Conservation (phyloP, 1,140 invertebrate species). For the Tetranychus urticae region DNA sequence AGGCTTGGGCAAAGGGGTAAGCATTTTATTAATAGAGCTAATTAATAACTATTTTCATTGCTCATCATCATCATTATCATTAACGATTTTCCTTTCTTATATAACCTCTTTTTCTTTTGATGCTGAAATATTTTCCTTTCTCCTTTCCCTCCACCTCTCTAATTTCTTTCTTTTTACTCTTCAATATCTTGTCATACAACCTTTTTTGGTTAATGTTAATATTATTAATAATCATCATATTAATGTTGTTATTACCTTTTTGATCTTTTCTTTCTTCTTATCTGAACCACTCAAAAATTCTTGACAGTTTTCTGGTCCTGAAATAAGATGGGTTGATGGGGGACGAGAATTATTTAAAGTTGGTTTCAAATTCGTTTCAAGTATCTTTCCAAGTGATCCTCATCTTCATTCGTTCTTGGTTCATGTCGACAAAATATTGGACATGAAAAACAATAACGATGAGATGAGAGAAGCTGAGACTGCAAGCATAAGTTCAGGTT, state of each 20-base stretch:
- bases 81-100: background rate
- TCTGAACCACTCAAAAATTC: constrained; percentile 6
- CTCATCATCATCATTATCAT: background rate
- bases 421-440: constrained; percentile 5
- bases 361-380: constrained; percentile 55
- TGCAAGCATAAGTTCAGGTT: background rate
- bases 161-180: no score
- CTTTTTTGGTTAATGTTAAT: no score
- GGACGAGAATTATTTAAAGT: constrained; percentile 63
- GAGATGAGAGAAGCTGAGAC: background rate
- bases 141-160: no score
- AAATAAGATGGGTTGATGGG: constrained; percentile 72
- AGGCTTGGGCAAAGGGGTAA: constrained; percentile 66
- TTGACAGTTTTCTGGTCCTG: constrained; percentile 52
- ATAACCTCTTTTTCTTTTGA: no score
- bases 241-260: no score
- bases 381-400: constrained; percentile 41
- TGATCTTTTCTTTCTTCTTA: background rate
- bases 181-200: no score
- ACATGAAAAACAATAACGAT: background rate
- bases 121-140: no score
- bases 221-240: no score
- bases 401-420: constrained; percentile 4
- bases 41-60: background rate
- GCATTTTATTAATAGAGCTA: constrained; percentile 12